Percentiles rank a stretch among this genome's conserved stretches.
phyloP scores from a whole-genome alignment of 2,888 invertebrate species.

The Dicyrtoma fusca region DNA sequence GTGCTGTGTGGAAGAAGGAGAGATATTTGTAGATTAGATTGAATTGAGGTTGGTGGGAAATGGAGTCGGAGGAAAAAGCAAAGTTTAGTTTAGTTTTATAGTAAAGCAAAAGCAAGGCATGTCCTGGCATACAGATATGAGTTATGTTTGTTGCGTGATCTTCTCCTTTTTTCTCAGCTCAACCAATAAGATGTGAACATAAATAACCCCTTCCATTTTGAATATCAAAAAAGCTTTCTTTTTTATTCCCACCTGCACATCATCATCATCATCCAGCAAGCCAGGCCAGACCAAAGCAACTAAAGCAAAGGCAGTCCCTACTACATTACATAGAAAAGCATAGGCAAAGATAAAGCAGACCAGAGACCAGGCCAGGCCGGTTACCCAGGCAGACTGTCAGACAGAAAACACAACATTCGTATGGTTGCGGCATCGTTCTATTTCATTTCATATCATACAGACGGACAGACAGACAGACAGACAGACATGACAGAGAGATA shows the following conservation, averaged over 20 bases:
- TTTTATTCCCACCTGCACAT: conserved; percentile 34
- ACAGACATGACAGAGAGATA: neutral
- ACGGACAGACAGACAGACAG: neutral
- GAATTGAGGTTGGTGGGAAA: too few species aligned
- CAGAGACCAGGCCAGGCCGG: too few species aligned
- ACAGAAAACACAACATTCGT: conserved; percentile 15
- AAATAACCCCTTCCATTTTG: conserved; percentile 57
- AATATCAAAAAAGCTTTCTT: conserved; percentile 52
- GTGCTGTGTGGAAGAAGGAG: too few species aligned
- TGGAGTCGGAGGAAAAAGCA: neutral
- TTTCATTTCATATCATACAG: neutral
- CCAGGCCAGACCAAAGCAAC: neutral
- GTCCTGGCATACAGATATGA: conserved; percentile 39
- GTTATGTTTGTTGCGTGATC: conserved; percentile 56
- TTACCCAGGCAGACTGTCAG: too few species aligned
- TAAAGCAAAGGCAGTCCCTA: too few species aligned
- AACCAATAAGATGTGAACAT: conserved; percentile 55
- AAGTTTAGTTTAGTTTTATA: neutral
- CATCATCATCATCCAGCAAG: too few species aligned
- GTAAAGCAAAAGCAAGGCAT: neutral
- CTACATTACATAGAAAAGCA: too few species aligned
- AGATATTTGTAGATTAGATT: too few species aligned
- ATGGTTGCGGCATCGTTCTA: conserved; percentile 20
- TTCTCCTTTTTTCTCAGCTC: conserved; percentile 51
- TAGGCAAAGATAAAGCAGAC: too few species aligned